Evolutionary conservation across 2,888 invertebrate species (phyloP).

Genomic region (Acleris emargana): DNA sequence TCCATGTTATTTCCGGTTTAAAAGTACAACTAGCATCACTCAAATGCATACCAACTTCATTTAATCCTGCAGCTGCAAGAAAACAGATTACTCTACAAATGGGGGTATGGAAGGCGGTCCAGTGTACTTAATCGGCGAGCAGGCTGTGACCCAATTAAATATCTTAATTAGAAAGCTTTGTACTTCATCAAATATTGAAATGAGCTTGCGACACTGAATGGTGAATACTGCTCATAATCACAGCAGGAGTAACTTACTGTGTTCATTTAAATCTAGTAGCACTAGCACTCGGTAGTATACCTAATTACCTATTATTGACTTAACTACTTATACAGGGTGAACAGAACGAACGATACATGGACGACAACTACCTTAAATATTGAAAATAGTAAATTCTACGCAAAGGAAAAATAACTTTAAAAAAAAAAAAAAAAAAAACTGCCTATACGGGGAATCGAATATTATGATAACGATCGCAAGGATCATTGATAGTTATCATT

Average conservation of each 20-base stretch:
- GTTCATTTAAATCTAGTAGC: neutral
- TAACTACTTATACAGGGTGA: no score
- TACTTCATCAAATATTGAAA: slow-evolving; percentile 68
- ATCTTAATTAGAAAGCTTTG: slow-evolving; percentile 59
- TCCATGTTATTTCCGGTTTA: neutral
- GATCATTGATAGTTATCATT: no score
- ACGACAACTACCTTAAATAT: no score
- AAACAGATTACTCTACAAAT: neutral
- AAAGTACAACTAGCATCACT: neutral
- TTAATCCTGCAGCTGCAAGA: neutral
- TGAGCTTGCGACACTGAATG: slow-evolving; percentile 45
- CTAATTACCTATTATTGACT: no score
- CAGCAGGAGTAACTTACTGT: slow-evolving; percentile 1
- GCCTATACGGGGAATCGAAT: no score
- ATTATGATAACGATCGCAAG: no score
- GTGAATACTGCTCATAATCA: slow-evolving; percentile 9
- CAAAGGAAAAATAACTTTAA: no score
- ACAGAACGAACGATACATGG: no score
- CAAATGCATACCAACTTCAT: neutral
- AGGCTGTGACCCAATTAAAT: slow-evolving; percentile 46
- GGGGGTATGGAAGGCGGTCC: slow-evolving; percentile 3
- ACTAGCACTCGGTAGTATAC: no score
- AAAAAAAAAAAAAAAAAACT: no score
- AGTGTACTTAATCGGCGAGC: slow-evolving; percentile 18
- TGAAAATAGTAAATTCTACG: no score